Evolutionary conservation across 2,113 vertebrate species (phyloP).

Genomic region (Theristicus caerulescens): DNA sequence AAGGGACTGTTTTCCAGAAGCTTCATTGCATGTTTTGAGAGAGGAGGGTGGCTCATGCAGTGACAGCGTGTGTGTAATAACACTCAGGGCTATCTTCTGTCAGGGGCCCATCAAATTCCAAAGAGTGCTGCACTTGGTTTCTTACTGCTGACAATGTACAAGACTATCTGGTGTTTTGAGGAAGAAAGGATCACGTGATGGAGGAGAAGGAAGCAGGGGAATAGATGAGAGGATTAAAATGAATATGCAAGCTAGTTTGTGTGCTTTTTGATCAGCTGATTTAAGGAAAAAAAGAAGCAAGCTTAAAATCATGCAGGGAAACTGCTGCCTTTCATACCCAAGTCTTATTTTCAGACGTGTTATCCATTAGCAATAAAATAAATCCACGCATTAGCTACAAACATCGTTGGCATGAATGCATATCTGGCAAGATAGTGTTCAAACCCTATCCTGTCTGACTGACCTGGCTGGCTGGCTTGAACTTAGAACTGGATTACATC

Average conservation of each 20-base stretch:
- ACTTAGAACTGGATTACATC: neutral
- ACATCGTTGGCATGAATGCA: neutral
- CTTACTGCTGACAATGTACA: neutral
- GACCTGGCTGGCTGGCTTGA: neutral
- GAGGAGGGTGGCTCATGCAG: neutral
- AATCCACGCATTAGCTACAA: neutral
- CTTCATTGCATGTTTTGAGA: neutral
- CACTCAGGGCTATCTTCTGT: neutral
- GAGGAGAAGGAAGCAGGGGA: neutral
- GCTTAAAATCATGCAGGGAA: neutral
- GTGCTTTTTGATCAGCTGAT: neutral
- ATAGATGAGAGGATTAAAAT: neutral
- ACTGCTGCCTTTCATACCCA: neutral
- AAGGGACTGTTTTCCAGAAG: neutral
- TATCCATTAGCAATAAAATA: neutral
- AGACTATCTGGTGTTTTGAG: neutral
- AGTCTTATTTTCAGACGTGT: neutral
- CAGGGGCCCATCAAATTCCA: neutral
- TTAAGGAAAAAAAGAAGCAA: neutral
- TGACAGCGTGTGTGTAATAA: neutral
- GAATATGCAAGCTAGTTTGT: neutral
- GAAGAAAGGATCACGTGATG: neutral
- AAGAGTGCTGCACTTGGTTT: neutral
- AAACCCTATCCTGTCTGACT: neutral
- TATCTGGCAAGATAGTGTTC: neutral